These are phyloP conservation scores for Labroides dimidiatus DNA, from an alignment of 2,797 vertebrate genomes.

Conservation along the genomic window DNA sequence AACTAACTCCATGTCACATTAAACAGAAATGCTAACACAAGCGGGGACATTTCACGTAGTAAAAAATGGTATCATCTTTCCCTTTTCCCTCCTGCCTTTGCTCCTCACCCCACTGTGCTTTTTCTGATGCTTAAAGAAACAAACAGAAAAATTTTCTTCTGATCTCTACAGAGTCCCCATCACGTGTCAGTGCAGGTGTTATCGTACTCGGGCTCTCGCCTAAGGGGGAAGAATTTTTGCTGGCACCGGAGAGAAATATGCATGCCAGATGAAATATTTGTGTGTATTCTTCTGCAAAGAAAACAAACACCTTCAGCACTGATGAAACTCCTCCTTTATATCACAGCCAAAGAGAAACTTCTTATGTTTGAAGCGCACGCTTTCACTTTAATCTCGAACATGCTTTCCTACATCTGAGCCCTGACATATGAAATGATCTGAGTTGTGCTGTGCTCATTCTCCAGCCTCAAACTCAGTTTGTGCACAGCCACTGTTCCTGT, in stretches of 20 bases:
- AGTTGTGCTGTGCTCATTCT: constrained; percentile 42
- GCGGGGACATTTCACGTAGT: neutral
- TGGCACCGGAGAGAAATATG: constrained; percentile 39
- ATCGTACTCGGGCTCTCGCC: constrained; percentile 20
- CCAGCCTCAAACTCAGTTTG: constrained; percentile 37
- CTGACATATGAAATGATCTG: constrained; percentile 18
- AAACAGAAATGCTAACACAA: constrained; percentile 6
- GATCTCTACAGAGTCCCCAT: constrained; percentile 26
- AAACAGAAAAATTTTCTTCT: constrained; percentile 30
- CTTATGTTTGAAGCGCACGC: constrained; percentile 18
- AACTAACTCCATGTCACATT: constrained; percentile 2
- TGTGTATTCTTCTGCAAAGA: constrained; percentile 22
- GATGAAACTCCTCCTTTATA: constrained; percentile 16
- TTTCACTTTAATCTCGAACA: constrained; percentile 46
- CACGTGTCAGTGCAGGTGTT: constrained; percentile 58
- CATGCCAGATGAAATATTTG: constrained; percentile 49
- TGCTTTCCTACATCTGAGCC: constrained; percentile 5
- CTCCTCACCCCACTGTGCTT: constrained; percentile 8
- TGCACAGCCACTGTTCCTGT: constrained; percentile 71
- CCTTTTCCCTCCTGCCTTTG: constrained; percentile 21
- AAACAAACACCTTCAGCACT: constrained; percentile 41
- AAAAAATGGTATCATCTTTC: neutral
- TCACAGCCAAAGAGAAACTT: constrained; percentile 5
- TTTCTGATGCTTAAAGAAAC: constrained; percentile 13
- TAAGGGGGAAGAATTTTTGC: constrained; percentile 37